Evolutionary conservation across 2,888 invertebrate genomes (phyloP), one percentile per base, ranked within the genome.

Genomic region (Siphonodentalium dalli): DNA sequence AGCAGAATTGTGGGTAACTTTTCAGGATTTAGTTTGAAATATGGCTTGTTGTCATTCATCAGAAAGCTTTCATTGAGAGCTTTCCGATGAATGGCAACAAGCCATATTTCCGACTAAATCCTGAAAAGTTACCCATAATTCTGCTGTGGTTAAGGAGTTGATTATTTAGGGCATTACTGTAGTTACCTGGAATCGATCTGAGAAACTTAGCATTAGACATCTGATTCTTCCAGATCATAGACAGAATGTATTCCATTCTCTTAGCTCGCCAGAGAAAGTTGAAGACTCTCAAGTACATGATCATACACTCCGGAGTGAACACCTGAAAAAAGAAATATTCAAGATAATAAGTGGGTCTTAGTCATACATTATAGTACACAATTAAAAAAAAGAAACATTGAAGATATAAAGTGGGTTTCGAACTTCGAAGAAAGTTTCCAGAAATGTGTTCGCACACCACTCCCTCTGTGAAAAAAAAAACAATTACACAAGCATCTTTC

Each of bases 251-350:
- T 82, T 94, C 93, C 86, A 93, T 92, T 63, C 93, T 86, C 78
- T 93, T 93, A 44, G 91, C 89, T 66, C 91, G 86, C 93, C 93
- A 94, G 65, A 94, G 85, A 64, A 92, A 90, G 72, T 91, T 89
- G 83, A 93, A 94, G 27, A 93, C 87, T 62, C 89, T 87, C 64
- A 91, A 87, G 83, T 94, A 93, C 58, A 82, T 79, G 23, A 87
- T 88, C 69, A 90, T 88, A 75, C 89, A 82, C 55, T 84, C 82
- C 21, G 82, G 80, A 1, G 85, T 84, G 63, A 87, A 84, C n/a
- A 86, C 83, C 85, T 85, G 65, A 9, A 63, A 53, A 51, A 61
- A 42, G 53, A 40, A 31, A 27, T 34, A 24, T 5, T 18, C 18
- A 5, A 1, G 26, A 9, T 11, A 1, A 4, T 26, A 28, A 15